phyloP scores from a whole-genome alignment of 2,113 vertebrate species.

The Fregetta grallaria region DNA sequence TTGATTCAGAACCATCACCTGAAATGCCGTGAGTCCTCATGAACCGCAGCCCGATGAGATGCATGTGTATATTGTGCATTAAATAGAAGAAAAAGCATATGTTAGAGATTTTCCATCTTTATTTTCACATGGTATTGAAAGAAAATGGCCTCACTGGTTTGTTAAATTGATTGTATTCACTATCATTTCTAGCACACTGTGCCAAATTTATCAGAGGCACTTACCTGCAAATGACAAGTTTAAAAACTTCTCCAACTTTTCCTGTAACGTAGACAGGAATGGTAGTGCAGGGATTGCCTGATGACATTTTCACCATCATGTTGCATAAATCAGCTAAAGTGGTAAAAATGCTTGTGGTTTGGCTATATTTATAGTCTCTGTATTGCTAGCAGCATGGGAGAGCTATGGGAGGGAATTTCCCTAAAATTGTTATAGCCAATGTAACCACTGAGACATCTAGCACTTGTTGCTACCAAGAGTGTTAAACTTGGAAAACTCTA shows the following conservation, averaged over 20 bases:
- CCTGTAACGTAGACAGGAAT: neutral
- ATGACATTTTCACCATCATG: slow-evolving; percentile 6
- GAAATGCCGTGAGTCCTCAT: neutral
- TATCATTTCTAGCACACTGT: neutral
- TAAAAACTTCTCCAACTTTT: neutral
- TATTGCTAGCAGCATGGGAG: slow-evolving; percentile 39
- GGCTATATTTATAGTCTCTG: slow-evolving; percentile 17
- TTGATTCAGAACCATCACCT: neutral
- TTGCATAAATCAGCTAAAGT: slow-evolving; percentile 42
- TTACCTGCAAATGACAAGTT: neutral
- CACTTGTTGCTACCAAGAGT: slow-evolving; percentile 1
- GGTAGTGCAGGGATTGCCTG: neutral
- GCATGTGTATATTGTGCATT: neutral
- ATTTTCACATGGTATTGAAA: neutral
- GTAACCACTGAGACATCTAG: slow-evolving; percentile 1
- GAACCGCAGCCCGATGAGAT: neutral
- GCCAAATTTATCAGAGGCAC: neutral
- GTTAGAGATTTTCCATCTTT: neutral
- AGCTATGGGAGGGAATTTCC: slow-evolving; percentile 12
- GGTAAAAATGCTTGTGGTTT: slow-evolving; percentile 60
- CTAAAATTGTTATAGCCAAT: neutral
- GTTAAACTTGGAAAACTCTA: slow-evolving; percentile 16
- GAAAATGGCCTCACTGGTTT: neutral
- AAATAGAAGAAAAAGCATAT: neutral
- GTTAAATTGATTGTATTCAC: neutral